Evolutionary conservation across 2,797 vertebrate species (phyloP).

Genomic region (Heterohyrax brucei): DNA sequence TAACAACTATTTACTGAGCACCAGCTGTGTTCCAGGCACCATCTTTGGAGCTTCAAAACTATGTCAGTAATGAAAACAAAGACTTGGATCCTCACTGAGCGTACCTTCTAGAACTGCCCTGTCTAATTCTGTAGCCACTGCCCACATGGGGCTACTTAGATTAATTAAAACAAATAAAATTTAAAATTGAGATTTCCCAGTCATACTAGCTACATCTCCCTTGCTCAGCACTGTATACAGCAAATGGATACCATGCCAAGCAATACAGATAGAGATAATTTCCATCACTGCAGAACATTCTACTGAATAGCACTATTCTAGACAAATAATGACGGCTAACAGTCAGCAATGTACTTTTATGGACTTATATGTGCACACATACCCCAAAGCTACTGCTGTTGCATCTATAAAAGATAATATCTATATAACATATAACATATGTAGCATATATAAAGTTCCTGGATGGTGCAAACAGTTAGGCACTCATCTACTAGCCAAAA

Average conservation of each 20-base stretch:
- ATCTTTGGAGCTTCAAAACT: not conserved
- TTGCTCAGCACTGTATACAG: not conserved
- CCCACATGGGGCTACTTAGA: not conserved
- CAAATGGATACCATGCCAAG: not conserved
- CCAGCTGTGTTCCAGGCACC: not conserved
- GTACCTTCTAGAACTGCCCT: not conserved
- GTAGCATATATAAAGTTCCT: not conserved
- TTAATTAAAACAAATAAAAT: not conserved
- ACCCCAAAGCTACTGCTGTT: too few relatives aligned
- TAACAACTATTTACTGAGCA: not conserved
- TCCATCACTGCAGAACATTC: not conserved
- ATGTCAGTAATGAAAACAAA: constrained; percentile 31
- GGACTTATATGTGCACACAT: not conserved
- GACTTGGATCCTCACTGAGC: not conserved
- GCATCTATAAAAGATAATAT: not conserved
- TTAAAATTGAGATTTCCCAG: not conserved
- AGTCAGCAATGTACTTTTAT: not conserved
- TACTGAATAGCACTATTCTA: not conserved
- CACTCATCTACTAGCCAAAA: too few relatives aligned
- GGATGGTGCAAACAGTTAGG: too few relatives aligned
- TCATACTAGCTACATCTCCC: not conserved
- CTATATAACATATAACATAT: not conserved
- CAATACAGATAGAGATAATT: not conserved
- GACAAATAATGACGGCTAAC: not conserved
- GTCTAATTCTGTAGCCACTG: not conserved